phyloP scores from a whole-genome alignment of 2,797 vertebrate genomes.

The Fringilla coelebs region DNA sequence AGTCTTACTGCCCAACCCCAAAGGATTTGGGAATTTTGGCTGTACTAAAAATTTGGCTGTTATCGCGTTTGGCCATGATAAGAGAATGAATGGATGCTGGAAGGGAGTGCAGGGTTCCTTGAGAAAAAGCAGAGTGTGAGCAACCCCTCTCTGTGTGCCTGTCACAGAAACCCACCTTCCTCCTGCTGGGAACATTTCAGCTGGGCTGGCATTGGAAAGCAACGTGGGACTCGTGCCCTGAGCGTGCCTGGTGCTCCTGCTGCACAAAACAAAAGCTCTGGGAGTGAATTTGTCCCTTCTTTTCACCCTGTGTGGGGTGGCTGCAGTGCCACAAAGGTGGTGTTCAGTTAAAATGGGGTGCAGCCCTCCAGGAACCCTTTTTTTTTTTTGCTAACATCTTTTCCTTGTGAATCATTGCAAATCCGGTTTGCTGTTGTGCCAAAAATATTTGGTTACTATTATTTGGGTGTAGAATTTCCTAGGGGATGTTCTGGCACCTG shows the following conservation, averaged over 20 bases:
- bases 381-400: not conserved
- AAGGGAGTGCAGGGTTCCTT: not conserved
- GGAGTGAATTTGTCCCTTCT: not conserved
- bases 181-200: not conserved
- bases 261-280: not conserved
- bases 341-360: not conserved
- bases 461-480: not conserved
- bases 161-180: conserved; percentile 6
- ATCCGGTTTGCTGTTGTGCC: fast-evolving
- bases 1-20: not conserved
- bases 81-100: not conserved
- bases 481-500: not conserved
- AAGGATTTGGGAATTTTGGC: not conserved
- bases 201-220: not conserved
- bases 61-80: too few relatives aligned
- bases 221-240: not conserved
- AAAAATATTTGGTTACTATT: fast-evolving
- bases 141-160: conserved; percentile 2
- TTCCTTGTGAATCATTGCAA: too few relatives aligned
- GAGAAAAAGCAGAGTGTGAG: not conserved
- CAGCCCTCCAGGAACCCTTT: not conserved
- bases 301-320: not conserved
- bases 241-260: not conserved
- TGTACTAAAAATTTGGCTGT: too few relatives aligned
- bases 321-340: not conserved